Base-by-base conservation (phyloP, 2,113 vertebrate genomes). In the Rana temporaria region DNA sequence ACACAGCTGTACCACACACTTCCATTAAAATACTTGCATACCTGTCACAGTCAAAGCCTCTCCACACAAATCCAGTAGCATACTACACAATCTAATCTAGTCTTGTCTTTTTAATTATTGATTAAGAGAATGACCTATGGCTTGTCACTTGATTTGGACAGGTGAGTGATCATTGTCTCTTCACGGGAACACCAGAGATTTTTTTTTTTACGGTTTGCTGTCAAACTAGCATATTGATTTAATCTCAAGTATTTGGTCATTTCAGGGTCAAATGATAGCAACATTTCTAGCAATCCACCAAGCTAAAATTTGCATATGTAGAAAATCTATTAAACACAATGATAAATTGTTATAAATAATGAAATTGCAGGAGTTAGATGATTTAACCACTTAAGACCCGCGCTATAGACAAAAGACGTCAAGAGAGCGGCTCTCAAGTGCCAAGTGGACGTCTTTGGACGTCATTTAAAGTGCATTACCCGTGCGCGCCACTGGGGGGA, bases 201-300 rank as follows among this genome's bases (percentile, higher is more conserved):
- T 82, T 78, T 77, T 65, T 78, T 66, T 64, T 59, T 69, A 53
- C 64, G 26, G 32, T 57, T 42, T 38, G 52, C 63, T 75, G 80
- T 74, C 80, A 82, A 74, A 74, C 62, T 18, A 20, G 60, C n/a
- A n/a, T 66, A 82, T 82, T 82, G 79, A 82, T 82, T 75, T 56
- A 56, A 67, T 82, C 52, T 73, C 20, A 74, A 30, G n/a, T 59
- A 19, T 15, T 16, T 8, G 4, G 20, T 70, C 55, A 26, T 34
- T 32, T 59, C 56, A 72, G 38, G 24, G 57, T 66, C 30, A 4
- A n/a, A 65, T 16, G 8, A 66, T 24, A 56, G 20, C 24, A 74
- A 74, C 73, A 74, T 22, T 56, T 42, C 60, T 74, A 77, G 26
- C 59, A 74, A 42, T 74, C 18, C n/a, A 12, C 52, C 56, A 26